Base-by-base conservation (phyloP, 2,113 vertebrate species). In the Laticauda colubrina region DNA sequence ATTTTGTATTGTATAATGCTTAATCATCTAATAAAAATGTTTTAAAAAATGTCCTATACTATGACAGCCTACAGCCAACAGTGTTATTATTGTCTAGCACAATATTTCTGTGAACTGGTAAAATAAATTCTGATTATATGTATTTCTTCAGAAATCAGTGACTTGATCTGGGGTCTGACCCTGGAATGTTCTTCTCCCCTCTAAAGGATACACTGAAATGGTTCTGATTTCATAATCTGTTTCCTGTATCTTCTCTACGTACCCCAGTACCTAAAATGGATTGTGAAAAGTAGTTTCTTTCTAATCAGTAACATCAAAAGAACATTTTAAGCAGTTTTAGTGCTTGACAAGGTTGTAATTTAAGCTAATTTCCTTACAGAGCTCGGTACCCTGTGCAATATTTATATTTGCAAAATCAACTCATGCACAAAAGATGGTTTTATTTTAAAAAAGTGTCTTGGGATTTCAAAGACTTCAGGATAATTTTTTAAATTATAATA, bases 321-420 rank as follows among this genome's bases (percentile, higher is more conserved):
- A 93, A 85, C 81, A 55, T 24, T 91, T 93, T 24, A 64, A 94
- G 89, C 69, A 88, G 39, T 87, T 90, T 94, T 85, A 15, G 45
- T 90, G 64, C 90, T 43, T 85, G 45, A 90, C 75, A 21, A 91
- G 23, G 75, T 89, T 94, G 43, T 85, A 91, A 92, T 91, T 95
- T 95, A 75, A 43, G 93, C 39, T 93, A 45, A 92, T 94, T 94
- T 93, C 90, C 90, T 89, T 92, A 21, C 1, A 93, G 39, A 85
- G 91, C 90, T 89, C 0, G 0, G 43, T 95, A 94, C 4, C 93
- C 11, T 89, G 48, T 81, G n/a, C 92, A 92, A 93, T 85, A 87
- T 3, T 94, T 96, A 69, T 94, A 15, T 89, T 56, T 95, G 18
- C 61, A 94, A 54, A 94, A 7, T 29, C 87, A 21, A 88, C 51